A percentile compares a stretch with the other conserved stretches of the same genome.
Evolutionary conservation across 2,113 vertebrate species (phyloP).

Genomic region (Microtus oregoni): DNA sequence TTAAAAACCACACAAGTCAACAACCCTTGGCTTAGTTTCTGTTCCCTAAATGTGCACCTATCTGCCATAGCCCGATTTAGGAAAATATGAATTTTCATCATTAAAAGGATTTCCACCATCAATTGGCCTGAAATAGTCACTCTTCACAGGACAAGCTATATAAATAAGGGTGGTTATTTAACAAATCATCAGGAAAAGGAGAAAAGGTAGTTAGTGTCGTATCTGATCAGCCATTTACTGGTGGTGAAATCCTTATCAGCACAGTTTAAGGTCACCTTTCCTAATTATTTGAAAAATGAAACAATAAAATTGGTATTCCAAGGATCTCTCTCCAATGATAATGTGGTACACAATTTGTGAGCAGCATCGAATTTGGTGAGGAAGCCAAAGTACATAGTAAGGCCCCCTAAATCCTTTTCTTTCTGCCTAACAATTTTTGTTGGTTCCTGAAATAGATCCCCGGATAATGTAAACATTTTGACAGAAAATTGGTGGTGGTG

Average conservation of each 20-base stretch:
- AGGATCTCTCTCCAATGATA: not conserved
- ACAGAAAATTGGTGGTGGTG: slow-evolving; percentile 82
- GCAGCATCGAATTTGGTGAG: slow-evolving; percentile 47
- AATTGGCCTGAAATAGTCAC: slow-evolving; percentile 30
- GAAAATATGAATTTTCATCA: slow-evolving; percentile 52
- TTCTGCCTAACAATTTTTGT: slow-evolving; percentile 49
- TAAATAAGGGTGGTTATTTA: not conserved
- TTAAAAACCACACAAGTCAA: slow-evolving; percentile 46
- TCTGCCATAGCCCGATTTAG: slow-evolving; percentile 58
- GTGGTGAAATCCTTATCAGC: not conserved
- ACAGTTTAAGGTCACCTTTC: not conserved
- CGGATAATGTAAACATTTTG: slow-evolving; percentile 82
- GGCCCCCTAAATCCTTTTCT: slow-evolving; percentile 61
- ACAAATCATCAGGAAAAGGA: not conserved
- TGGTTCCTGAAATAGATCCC: slow-evolving; percentile 75
- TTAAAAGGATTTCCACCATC: slow-evolving; percentile 6
- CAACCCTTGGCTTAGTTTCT: slow-evolving; percentile 23
- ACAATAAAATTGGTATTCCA: slow-evolving; percentile 29
- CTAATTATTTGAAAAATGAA: slow-evolving; percentile 1
- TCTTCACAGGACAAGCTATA: not conserved
- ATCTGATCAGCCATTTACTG: not conserved
- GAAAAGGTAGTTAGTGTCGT: not conserved
- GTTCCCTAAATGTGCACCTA: slow-evolving; percentile 32
- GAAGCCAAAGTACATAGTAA: slow-evolving; percentile 28
- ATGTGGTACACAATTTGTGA: not conserved